A percentile compares a stretch with the other conserved stretches of the same genome.
These are phyloP conservation scores for Eupithecia vulgata DNA, from an alignment of 2,888 invertebrate genomes.

Conservation along the genomic window DNA sequence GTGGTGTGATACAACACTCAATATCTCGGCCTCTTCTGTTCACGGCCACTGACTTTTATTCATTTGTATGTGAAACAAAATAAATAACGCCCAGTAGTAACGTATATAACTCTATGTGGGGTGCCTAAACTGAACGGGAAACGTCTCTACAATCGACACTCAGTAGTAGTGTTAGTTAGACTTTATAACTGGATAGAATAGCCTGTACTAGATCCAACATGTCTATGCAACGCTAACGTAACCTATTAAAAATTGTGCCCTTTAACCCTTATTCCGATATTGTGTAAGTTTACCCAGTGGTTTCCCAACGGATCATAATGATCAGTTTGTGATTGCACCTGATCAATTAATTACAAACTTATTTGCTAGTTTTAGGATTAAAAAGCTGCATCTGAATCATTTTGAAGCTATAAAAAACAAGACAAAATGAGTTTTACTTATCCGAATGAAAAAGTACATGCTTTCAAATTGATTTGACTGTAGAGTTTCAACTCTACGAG, in stretches of 20 bases:
- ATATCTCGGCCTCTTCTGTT: constrained; percentile 74
- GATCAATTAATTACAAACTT: too few species aligned
- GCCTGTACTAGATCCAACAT: not conserved
- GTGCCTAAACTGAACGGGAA: not conserved
- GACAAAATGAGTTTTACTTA: not conserved
- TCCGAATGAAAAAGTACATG: not conserved
- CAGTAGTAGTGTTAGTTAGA: not conserved
- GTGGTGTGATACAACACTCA: constrained; percentile 62
- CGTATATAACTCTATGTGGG: not conserved
- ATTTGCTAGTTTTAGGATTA: too few species aligned
- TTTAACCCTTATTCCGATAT: too few species aligned
- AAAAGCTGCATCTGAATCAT: not conserved
- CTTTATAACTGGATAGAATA: not conserved
- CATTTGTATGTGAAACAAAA: constrained; percentile 57
- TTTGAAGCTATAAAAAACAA: not conserved
- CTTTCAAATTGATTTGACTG: not conserved
- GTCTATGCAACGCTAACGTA: too few species aligned
- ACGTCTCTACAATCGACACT: not conserved
- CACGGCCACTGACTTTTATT: constrained; percentile 76
- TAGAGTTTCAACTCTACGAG: not conserved
- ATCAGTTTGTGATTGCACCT: too few species aligned
- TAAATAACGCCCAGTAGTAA: constrained; percentile 38
- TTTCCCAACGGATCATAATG: too few species aligned
- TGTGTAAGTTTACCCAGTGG: too few species aligned
- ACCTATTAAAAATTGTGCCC: too few species aligned